Evolutionary conservation across 2,888 invertebrate genomes (phyloP).

Genomic region (Diloba caeruleocephala): DNA sequence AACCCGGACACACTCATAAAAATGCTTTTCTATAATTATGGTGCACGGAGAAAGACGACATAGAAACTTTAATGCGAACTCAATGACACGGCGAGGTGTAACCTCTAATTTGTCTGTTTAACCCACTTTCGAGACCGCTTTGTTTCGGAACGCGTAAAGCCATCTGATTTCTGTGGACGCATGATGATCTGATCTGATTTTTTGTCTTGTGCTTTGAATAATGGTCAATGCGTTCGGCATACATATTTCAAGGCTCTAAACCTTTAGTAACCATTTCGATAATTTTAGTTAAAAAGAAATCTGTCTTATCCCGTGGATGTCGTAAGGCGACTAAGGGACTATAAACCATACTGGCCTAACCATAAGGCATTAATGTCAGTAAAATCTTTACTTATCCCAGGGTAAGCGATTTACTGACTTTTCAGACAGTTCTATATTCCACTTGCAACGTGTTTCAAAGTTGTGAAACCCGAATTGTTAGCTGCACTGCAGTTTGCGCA

Average conservation of each 20-base stretch:
- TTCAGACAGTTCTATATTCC: conserved; percentile 25
- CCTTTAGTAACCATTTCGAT: conserved; percentile 20
- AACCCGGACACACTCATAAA: too few species aligned
- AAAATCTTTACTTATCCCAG: not conserved
- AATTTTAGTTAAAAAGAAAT: conserved; percentile 3
- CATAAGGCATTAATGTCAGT: not conserved
- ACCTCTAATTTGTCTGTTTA: conserved; percentile 67
- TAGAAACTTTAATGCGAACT: conserved; percentile 54
- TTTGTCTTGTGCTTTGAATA: conserved; percentile 30
- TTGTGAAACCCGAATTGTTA: conserved; percentile 36
- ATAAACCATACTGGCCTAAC: too few species aligned
- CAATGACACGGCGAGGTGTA: conserved; percentile 54
- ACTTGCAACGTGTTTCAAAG: not conserved
- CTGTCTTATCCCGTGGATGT: too few species aligned
- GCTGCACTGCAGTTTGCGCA: conserved; percentile 29
- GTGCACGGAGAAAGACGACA: conserved; percentile 41
- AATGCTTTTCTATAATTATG: conserved; percentile 40
- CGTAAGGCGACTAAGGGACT: too few species aligned
- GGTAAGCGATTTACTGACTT: conserved; percentile 2
- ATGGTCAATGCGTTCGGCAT: conserved; percentile 50
- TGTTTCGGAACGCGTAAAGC: conserved; percentile 72
- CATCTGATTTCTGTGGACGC: too few species aligned
- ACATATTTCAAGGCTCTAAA: conserved; percentile 25
- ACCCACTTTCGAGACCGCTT: conserved; percentile 74
- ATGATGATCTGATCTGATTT: too few species aligned